A percentile compares a stretch with the other conserved stretches of the same genome.
These are phyloP conservation scores for Ptilodon capucinus DNA, from an alignment of 2,888 invertebrate species.

Conservation along the genomic window DNA sequence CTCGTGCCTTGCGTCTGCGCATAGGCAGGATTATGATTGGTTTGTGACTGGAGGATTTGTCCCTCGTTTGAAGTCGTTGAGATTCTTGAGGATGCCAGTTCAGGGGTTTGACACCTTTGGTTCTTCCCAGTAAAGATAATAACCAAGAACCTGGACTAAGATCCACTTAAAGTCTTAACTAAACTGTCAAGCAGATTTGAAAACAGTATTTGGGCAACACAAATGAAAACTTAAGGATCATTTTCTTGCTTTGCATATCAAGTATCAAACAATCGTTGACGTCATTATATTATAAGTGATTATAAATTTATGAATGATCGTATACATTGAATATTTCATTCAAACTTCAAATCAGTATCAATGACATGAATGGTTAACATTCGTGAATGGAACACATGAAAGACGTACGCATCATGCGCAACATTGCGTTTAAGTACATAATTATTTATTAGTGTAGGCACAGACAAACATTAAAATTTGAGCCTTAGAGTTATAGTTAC, in stretches of 20 bases:
- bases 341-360: constrained; percentile 41
- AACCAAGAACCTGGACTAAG: no score
- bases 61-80: constrained; percentile 3
- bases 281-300: constrained; percentile 17
- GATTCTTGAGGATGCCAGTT: no score
- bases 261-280: constrained; percentile 1
- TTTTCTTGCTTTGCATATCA: not conserved
- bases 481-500: constrained; percentile 6
- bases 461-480: constrained; percentile 6
- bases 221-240: not conserved
- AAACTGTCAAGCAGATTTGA: no score
- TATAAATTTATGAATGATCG: constrained; percentile 36
- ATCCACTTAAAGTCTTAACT: no score
- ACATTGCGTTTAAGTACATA: constrained; percentile 19
- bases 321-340: constrained; percentile 36
- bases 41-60: constrained; percentile 13
- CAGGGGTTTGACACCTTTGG: no score
- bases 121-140: no score
- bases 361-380: constrained; percentile 58
- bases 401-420: constrained; percentile 44
- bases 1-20: constrained; percentile 55
- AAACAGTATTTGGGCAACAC: no score
- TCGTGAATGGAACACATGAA: constrained; percentile 65
- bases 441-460: constrained; percentile 6
- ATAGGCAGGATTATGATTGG: constrained; percentile 29